Percentiles rank a stretch among this genome's conserved stretches.
Conservation (phyloP, 2,113 vertebrate genomes). For the Pangasianodon hypophthalmus region DNA sequence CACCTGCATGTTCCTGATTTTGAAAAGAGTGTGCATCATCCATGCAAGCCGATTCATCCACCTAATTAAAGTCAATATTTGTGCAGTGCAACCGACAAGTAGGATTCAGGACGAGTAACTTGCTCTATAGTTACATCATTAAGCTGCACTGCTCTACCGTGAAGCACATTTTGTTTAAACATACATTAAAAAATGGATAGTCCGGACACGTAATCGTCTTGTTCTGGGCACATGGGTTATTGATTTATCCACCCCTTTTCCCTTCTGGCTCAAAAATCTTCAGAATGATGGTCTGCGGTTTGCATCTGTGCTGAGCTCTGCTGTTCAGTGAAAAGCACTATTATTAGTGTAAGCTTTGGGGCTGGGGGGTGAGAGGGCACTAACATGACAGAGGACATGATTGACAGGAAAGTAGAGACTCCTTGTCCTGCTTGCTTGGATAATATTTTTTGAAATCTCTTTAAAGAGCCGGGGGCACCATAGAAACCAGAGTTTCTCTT, state of each 20-base stretch:
- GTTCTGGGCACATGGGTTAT: not conserved
- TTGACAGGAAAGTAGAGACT: not conserved
- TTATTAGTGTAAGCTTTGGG: not conserved
- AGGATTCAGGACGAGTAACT: not conserved
- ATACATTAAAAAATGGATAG: not conserved
- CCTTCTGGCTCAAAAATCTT: not conserved
- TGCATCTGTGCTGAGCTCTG: not conserved
- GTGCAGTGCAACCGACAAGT: not conserved
- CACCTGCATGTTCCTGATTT: not conserved
- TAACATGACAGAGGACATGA: not conserved
- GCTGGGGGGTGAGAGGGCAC: not conserved
- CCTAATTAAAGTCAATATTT: not conserved
- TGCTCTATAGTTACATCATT: not conserved
- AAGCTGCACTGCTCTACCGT: not conserved
- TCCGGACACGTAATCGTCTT: not conserved
- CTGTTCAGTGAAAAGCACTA: not conserved
- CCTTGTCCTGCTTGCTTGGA: not conserved
- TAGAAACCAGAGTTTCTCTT: not conserved
- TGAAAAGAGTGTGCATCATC: not conserved
- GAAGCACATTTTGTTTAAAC: not conserved
- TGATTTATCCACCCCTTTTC: not conserved
- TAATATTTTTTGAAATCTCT: not conserved
- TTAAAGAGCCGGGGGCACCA: not conserved
- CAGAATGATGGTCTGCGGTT: not conserved
- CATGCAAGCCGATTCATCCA: not conserved